Evolutionary conservation across 2,113 vertebrate species (phyloP), one percentile per base, ranked within the genome.

Genomic region (Nanorana parkeri): DNA sequence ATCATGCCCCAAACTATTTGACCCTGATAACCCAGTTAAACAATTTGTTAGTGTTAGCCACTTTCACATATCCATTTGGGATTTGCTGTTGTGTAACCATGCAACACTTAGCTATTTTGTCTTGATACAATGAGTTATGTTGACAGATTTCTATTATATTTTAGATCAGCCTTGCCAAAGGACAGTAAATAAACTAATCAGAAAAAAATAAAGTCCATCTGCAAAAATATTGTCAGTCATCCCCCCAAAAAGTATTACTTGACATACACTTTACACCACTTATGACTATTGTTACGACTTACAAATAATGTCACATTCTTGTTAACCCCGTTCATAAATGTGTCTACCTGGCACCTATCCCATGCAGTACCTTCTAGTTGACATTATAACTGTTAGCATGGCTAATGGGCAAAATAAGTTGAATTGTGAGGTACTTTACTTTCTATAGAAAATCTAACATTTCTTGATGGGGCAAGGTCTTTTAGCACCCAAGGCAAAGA

Each of bases 81-180:
- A 83, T 41, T 68, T 29, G 19, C 52, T 47, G 23, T 63, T 51
- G 26, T 28, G 81, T 19, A 66, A 13, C 76, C 84, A 67, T 19
- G 78, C 20, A 28, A 63, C 17, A 71, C 51, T 17, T n/a, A 60
- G 52, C 51, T 76, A 68, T 83, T 82, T 76, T 60, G 71, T 67
- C 52, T 76, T 68, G 63, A 21, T 76, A 83, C 75, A 75, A 81
- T 81, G 69, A 76, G 52, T 76, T 83, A 65, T 73, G 61, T 81
- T 74, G 60, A 74, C 79, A 73, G 41, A 81, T 26, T 74, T 74
- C 69, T 64, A 81, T 81, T 81, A 55, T 41, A 81, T 74, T 65
- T 72, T 54, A 73, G 60, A 81, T 66, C 61, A 36, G 69, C 76
- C 71, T 54, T 78, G 29, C 47, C 55, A 58, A 60, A 41, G 28